A percentile compares a stretch with the other conserved stretches of the same genome.
phyloP scores from a whole-genome alignment of 1,140 invertebrate genomes.

The Formica exsecta region DNA sequence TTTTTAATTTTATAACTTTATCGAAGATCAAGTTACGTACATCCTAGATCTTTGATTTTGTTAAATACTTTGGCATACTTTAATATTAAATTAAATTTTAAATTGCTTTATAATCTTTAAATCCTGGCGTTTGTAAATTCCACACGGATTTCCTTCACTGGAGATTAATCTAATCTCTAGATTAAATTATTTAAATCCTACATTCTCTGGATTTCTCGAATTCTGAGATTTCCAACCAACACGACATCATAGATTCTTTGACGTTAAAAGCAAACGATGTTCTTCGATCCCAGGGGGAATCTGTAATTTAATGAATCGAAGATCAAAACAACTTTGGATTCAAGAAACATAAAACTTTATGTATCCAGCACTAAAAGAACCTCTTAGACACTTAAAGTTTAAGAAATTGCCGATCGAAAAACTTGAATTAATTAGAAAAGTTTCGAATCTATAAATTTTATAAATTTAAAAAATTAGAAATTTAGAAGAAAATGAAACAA shows the following conservation, averaged over 20 bases:
- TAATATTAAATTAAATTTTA: neutral
- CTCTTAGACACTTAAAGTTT: neutral
- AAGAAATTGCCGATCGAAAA: neutral
- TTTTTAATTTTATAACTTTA: neutral
- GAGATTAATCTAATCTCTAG: conserved; percentile 27
- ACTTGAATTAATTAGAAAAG: neutral
- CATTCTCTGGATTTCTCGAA: conserved; percentile 30
- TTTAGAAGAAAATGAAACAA: neutral
- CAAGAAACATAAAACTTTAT: neutral
- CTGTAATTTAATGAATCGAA: conserved; percentile 36
- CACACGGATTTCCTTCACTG: conserved; percentile 7
- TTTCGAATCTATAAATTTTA: neutral
- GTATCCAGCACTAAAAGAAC: neutral
- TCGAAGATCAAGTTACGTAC: neutral
- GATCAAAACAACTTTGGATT: conserved; percentile 14
- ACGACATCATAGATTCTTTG: conserved; percentile 36
- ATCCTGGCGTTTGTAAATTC: neutral
- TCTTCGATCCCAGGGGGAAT: neutral
- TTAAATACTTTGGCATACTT: neutral
- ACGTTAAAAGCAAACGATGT: conserved; percentile 21
- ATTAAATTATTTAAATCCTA: conserved; percentile 48
- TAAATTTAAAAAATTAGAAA: neutral
- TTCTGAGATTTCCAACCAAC: conserved; percentile 20
- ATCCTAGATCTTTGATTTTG: neutral
- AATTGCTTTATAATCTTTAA: neutral